These are phyloP conservation scores for Mixornis gularis DNA, from an alignment of 2,113 vertebrate genomes.

Conservation along the genomic window DNA sequence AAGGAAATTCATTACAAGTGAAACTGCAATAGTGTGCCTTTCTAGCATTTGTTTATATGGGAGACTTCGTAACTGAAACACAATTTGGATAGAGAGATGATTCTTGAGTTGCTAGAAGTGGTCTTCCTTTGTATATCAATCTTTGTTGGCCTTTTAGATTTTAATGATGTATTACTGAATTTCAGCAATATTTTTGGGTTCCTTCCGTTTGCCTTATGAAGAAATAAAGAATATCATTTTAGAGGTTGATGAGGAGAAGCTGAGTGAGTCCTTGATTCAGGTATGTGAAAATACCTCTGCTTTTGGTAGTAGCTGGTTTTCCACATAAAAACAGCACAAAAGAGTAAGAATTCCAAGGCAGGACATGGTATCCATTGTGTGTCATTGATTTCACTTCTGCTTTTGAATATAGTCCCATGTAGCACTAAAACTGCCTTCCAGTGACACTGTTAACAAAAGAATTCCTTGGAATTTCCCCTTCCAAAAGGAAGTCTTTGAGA, in stretches of 20 bases:
- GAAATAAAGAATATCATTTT: conserved; percentile 93
- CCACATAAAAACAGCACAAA: not conserved
- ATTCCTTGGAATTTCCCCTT: not conserved
- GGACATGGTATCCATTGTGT: not conserved
- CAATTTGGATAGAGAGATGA: not conserved
- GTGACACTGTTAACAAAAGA: not conserved
- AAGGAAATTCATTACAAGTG: not conserved
- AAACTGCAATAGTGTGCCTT: not conserved
- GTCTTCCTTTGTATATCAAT: not conserved
- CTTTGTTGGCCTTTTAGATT: not conserved
- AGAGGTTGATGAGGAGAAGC: conserved; percentile 88
- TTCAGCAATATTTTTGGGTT: conserved; percentile 97
- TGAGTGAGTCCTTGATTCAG: conserved; percentile 95
- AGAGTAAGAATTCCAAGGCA: not conserved
- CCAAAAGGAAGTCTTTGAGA: not conserved
- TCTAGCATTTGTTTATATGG: not conserved
- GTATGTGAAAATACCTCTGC: conserved; percentile 64
- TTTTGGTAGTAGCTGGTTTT: not conserved
- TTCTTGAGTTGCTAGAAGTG: not conserved
- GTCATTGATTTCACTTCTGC: not conserved
- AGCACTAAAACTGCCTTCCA: not conserved
- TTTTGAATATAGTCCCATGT: not conserved
- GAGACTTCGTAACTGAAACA: not conserved
- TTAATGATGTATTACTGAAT: conserved; percentile 51
- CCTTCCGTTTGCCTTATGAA: conserved; percentile 94